Evolutionary conservation across 2,888 invertebrate genomes (phyloP), one percentile per base, ranked within the genome.

Genomic region (Rhodophaea formosa): DNA sequence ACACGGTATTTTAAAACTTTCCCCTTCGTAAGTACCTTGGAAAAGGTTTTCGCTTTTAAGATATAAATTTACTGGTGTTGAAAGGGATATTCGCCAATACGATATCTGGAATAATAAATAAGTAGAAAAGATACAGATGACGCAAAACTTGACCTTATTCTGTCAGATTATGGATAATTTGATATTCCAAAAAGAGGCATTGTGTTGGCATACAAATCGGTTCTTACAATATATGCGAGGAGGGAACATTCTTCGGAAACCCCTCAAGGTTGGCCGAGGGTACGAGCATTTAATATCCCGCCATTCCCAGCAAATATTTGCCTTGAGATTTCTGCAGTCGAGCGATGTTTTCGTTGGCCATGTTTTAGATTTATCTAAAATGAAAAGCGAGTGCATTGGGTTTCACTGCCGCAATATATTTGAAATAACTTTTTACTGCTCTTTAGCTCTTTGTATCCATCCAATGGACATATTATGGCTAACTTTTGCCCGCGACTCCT

Each of bases 301-400:
- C 68, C 75, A 72, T 71, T 70, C 65, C 66, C 74, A 72, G 70
- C 81, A 84, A 87, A 88, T 82, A 83, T 86, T 84, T 79, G 77
- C 69, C 59, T 72, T 62, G 66, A 68, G 71, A 75, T 73, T 72
- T 73, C 70, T 74, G 75, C 64, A 64, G 70, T 72, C 68, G 62
- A 69, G 63, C 59, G 57, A 60, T 64, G 68, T 70, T 71, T 71
- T 76, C 74, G 64, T 68, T 66, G 58, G 61, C 46, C 43, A 23
- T 43, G 43, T 32, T 53, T 53, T 30, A 15, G 53, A 53, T 15
- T 12, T 44, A 7, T 29, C 30, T 30, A 15, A 53, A 44, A 53
- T 51, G 35, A 51, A 51, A 51, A 12, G 35, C 15, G 5, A 35
- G 16, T 16, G 12, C 35, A 17, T 16, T 15, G 7, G 39, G 35